A percentile compares a stretch with the other conserved stretches of the same genome.
Evolutionary conservation across 2,888 invertebrate genomes (phyloP).

Genomic region (Drosophila setosimentum): DNA sequence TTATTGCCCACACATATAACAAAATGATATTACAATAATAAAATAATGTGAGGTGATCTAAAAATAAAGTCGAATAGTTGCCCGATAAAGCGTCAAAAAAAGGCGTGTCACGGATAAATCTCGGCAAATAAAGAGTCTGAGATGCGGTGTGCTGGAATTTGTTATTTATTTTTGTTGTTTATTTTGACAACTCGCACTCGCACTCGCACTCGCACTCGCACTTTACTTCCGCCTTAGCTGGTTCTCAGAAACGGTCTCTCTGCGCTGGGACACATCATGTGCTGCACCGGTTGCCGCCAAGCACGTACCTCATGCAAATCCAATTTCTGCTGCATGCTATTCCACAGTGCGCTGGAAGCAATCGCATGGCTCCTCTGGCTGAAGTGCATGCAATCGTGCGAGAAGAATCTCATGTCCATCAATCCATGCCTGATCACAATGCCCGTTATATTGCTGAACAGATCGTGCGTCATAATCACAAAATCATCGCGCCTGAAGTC

Average conservation of each 20-base stretch:
- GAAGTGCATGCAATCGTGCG: constrained; percentile 32
- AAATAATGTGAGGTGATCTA: constrained; percentile 49
- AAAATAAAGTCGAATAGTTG: constrained; percentile 54
- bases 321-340: constrained; percentile 19
- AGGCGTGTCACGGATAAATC: constrained; percentile 53
- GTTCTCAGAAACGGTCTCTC: constrained; percentile 61
- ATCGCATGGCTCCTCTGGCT: constrained; percentile 29
- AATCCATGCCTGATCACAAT: not conserved
- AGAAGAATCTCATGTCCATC: constrained; percentile 16
- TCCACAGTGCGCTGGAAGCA: constrained; percentile 22
- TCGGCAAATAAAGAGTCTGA: constrained; percentile 9
- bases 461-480: constrained; percentile 18
- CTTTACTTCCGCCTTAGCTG: constrained; percentile 19
- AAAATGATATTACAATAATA: constrained; percentile 11
- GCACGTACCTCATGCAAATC: not conserved
- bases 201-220: not conserved
- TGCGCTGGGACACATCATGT: constrained; percentile 78
- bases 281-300: constrained; percentile 28
- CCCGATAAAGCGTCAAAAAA: constrained; percentile 23
- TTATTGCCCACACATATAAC: constrained; percentile 60
- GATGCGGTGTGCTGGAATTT: not conserved
- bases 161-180: not conserved
- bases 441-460: constrained; percentile 8
- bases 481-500: constrained; percentile 24
- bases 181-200: not conserved